Conservation (phyloP, 2,797 vertebrate genomes). For the Melanotaenia nigrans region DNA sequence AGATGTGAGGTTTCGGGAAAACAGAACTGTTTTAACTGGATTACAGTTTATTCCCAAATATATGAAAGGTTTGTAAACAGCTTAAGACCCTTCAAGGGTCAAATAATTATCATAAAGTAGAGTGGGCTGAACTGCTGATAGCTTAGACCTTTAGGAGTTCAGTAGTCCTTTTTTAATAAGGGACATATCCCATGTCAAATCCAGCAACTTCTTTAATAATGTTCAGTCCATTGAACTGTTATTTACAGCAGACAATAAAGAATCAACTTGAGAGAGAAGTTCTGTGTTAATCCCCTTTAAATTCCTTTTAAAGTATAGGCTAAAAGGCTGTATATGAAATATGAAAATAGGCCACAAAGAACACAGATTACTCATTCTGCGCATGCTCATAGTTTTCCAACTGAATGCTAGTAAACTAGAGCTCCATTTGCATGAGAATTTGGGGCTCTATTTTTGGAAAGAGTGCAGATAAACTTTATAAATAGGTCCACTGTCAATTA, state of each 20-base stretch:
- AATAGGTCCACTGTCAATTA: slow-evolving; percentile 14
- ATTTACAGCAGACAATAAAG: background rate
- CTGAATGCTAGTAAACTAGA: slow-evolving; percentile 2
- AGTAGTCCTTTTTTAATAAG: background rate
- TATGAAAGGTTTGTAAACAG: background rate
- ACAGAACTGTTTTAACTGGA: background rate
- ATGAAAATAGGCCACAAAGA: slow-evolving; percentile 19
- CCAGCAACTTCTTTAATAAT: background rate
- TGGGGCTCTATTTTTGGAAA: slow-evolving; percentile 45
- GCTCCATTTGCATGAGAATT: slow-evolving; percentile 35
- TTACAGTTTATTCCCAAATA: background rate
- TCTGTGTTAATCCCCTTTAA: background rate
- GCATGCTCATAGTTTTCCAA: slow-evolving; percentile 7
- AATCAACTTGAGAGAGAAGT: background rate
- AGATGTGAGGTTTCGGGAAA: background rate
- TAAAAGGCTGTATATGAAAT: background rate
- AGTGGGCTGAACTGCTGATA: background rate
- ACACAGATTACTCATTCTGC: background rate
- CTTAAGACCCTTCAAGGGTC: background rate
- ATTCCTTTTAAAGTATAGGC: slow-evolving; percentile 1
- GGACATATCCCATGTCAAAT: background rate
- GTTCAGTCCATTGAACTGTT: background rate
- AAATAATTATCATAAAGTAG: background rate
- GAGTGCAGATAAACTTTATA: slow-evolving; percentile 13
- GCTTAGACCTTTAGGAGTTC: background rate